Conservation (phyloP, 2,797 vertebrate species). For the Iguana delicatissima region DNA sequence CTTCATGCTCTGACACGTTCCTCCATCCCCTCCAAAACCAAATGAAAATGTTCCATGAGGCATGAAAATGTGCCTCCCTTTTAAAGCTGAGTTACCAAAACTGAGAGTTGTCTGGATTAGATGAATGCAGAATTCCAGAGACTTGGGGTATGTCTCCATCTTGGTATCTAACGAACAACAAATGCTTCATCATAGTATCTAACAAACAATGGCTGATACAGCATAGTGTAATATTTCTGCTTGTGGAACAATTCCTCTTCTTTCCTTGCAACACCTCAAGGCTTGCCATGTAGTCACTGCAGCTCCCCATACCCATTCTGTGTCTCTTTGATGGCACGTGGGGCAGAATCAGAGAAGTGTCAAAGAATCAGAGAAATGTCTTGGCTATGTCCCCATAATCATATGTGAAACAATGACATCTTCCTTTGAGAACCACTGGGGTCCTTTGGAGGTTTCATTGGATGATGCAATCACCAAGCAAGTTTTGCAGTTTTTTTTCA, state of each 20-base stretch:
- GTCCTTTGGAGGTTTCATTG: too few relatives aligned
- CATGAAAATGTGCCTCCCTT: neutral
- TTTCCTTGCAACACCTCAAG: neutral
- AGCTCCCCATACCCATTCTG: too few relatives aligned
- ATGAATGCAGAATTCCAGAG: neutral
- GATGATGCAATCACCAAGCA: too few relatives aligned
- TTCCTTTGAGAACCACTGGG: too few relatives aligned
- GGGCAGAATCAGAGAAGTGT: neutral
- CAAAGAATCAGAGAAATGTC: neutral
- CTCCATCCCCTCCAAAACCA: neutral
- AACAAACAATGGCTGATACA: accelerated
- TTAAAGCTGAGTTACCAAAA: neutral
- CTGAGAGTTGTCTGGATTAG: neutral
- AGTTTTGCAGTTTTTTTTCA: too few relatives aligned
- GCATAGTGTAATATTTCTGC: too few relatives aligned
- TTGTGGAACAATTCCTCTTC: neutral
- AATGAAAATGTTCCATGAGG: neutral
- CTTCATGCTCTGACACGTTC: neutral
- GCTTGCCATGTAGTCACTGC: too few relatives aligned
- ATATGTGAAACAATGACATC: too few relatives aligned
- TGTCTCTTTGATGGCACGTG: too few relatives aligned
- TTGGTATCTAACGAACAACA: accelerated
- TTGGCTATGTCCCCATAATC: too few relatives aligned
- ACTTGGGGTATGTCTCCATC: neutral
- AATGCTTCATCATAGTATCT: accelerated